A percentile compares a stretch with the other conserved stretches of the same genome.
These are phyloP conservation scores for Casuarius casuarius DNA, from an alignment of 2,113 vertebrate genomes.

Conservation along the genomic window DNA sequence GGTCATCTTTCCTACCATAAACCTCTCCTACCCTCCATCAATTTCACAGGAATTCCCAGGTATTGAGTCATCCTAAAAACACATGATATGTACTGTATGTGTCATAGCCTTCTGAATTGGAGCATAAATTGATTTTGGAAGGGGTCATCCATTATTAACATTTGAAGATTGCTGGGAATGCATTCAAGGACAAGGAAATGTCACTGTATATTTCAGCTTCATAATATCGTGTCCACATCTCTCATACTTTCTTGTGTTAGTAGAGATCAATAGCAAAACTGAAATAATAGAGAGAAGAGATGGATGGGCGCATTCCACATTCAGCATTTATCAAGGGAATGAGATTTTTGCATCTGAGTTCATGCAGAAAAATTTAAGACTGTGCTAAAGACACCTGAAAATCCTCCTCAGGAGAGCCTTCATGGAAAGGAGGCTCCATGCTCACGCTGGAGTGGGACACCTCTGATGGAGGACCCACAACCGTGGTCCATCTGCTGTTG, in stretches of 20 bases:
- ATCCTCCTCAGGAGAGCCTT: neutral
- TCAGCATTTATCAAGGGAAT: neutral
- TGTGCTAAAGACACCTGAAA: neutral
- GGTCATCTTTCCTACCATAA: neutral
- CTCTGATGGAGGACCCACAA: neutral
- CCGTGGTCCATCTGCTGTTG: neutral
- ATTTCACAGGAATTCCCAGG: neutral
- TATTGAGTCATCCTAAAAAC: neutral
- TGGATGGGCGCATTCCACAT: neutral
- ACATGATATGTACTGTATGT: neutral
- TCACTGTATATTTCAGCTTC: neutral
- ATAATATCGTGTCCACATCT: neutral
- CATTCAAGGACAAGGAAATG: neutral
- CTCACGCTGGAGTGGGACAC: neutral
- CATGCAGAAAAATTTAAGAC: neutral
- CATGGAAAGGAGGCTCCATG: neutral
- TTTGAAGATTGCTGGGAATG: neutral
- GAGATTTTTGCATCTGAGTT: neutral
- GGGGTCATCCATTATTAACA: neutral
- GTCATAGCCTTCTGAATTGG: neutral
- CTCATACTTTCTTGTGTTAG: neutral
- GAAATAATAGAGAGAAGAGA: neutral
- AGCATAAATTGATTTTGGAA: neutral
- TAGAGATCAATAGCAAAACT: neutral
- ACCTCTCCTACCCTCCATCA: neutral